Evolutionary conservation across 35 echinoderm and acorn worm species (phyloP).

Genomic region (Stichopus chloronotus): DNA sequence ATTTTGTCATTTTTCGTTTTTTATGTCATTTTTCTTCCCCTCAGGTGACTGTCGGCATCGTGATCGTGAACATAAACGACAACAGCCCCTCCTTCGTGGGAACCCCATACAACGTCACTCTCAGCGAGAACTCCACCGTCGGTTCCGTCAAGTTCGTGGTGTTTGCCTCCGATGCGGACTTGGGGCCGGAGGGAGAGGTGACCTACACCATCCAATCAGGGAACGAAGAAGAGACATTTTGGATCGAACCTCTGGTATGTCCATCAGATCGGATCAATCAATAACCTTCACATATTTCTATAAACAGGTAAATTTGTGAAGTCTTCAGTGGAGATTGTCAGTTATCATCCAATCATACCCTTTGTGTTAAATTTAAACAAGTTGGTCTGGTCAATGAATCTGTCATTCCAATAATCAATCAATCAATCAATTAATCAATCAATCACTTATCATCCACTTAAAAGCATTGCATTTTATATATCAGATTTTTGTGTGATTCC

Average conservation of each 20-base stretch:
- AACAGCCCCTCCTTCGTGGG: conserved; percentile 74
- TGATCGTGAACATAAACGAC: conserved; percentile 81
- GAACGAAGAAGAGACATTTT: conserved; percentile 61
- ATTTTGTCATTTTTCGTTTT: neutral
- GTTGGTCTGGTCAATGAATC: too few species aligned
- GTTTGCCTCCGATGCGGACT: conserved; percentile 77
- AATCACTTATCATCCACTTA: too few species aligned
- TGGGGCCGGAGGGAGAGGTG: conserved; percentile 63
- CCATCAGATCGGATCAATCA: too few species aligned
- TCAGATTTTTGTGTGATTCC: too few species aligned
- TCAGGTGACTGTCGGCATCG: conserved; percentile 78
- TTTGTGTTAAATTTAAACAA: too few species aligned
- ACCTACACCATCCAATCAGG: conserved; percentile 73
- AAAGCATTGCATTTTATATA: too few species aligned
- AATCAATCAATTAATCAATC: too few species aligned
- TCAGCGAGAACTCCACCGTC: conserved; percentile 68
- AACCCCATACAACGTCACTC: conserved; percentile 66
- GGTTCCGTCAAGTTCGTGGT: conserved; percentile 62
- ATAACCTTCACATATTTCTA: too few species aligned
- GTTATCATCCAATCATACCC: too few species aligned
- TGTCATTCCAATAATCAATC: too few species aligned
- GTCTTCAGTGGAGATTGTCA: too few species aligned
- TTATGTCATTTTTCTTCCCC: neutral
- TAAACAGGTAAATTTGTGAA: too few species aligned
- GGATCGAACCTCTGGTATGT: conserved; percentile 39